A percentile compares a stretch with the other conserved stretches of the same genome.
Conservation (phyloP, 2,888 invertebrate genomes). For the Xestia xanthographa region DNA sequence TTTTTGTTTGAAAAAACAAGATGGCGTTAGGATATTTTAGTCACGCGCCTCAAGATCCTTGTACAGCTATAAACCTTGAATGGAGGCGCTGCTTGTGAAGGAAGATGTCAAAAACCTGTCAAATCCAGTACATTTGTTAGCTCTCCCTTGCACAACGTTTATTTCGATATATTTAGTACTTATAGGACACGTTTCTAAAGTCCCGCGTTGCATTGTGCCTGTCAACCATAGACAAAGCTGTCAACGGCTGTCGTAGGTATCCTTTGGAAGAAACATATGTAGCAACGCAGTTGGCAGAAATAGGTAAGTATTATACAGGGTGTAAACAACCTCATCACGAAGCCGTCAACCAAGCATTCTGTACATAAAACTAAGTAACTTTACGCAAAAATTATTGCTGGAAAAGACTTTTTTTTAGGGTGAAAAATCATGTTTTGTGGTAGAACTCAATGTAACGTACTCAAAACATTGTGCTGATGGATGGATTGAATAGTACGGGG, state of each 20-base stretch:
- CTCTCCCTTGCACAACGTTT: neutral
- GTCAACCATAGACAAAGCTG: slow-evolving; percentile 15
- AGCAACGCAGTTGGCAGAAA: neutral
- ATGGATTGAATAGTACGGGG: too few species aligned
- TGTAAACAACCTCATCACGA: too few species aligned
- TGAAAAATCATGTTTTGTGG: too few species aligned
- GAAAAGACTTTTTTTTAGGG: too few species aligned
- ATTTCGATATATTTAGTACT: neutral
- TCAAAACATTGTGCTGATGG: too few species aligned
- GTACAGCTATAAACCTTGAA: neutral
- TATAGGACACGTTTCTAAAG: slow-evolving; percentile 9
- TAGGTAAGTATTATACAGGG: too few species aligned
- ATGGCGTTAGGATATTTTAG: neutral
- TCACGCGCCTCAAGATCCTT: neutral
- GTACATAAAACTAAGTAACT: too few species aligned
- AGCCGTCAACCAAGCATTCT: too few species aligned
- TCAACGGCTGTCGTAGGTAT: neutral
- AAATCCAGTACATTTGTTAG: neutral
- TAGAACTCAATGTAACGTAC: too few species aligned
- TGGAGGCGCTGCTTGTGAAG: neutral
- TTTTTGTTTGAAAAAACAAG: neutral
- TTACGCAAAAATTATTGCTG: too few species aligned
- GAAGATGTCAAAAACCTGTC: neutral
- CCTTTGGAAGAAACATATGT: neutral
- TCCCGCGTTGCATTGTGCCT: neutral